Evolutionary conservation across 2,797 vertebrate species (phyloP).

Genomic region (Ctenopoma multispine): DNA sequence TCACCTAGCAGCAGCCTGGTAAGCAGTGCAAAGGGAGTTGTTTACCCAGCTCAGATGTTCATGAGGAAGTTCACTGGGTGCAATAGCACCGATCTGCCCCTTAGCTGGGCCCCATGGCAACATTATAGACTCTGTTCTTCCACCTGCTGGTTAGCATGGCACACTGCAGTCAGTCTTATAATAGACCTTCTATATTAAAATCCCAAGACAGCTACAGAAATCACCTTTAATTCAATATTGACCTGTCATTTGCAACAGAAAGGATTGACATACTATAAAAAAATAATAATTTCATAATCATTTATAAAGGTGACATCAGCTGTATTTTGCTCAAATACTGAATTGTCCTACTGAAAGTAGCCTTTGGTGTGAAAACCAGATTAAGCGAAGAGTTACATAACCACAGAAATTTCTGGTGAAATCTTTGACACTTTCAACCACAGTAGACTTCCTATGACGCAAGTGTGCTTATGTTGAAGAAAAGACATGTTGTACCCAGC

Average conservation of each 20-base stretch:
- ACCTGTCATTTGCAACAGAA: not conserved
- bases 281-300: not conserved
- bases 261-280: no score
- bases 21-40: conserved; percentile 55
- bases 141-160: conserved; percentile 66
- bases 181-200: conserved; percentile 2
- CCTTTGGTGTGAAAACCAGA: conserved; percentile 22
- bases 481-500: conserved; percentile 2
- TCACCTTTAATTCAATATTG: not conserved
- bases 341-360: not conserved
- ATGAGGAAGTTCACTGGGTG: conserved; percentile 76
- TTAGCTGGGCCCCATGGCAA: conserved; percentile 65
- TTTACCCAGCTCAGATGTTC: conserved; percentile 64
- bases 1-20: conserved; percentile 31
- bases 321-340: not conserved
- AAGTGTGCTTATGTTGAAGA: conserved; percentile 26
- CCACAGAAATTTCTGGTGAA: conserved; percentile 36
- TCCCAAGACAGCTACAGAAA: not conserved
- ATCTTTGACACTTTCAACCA: conserved; percentile 42
- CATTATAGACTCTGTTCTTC: conserved; percentile 40
- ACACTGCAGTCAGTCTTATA: conserved; percentile 31
- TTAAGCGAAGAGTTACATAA: conserved; percentile 33
- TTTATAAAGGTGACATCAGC: not conserved
- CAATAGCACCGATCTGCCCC: conserved; percentile 63
- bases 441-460: conserved; percentile 62